Percentiles rank a stretch among this genome's conserved stretches.
Evolutionary conservation across 2,888 invertebrate genomes (phyloP).

Genomic region (Busseola fusca): DNA sequence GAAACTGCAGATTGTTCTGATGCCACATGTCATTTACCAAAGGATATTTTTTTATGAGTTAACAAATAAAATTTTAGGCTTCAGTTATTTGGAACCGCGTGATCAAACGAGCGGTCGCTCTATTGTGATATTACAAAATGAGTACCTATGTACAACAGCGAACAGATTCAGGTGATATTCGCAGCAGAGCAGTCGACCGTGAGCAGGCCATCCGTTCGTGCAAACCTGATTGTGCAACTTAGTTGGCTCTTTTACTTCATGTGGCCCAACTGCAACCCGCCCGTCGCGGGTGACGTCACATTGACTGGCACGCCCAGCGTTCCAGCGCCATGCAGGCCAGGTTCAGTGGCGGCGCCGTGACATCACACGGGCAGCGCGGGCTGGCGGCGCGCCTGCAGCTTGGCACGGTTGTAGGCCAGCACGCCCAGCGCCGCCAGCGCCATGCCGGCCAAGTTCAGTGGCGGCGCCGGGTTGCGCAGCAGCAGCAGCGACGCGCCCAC

Average conservation of each 20-base stretch:
- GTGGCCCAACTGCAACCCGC: neutral
- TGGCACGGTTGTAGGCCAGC: constrained; percentile 93
- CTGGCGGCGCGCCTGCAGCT: constrained; percentile 59
- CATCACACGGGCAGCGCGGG: constrained; percentile 75
- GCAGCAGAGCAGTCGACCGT: neutral
- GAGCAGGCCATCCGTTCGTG: neutral
- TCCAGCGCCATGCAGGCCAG: constrained; percentile 96
- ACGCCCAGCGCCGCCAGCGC: constrained; percentile 96
- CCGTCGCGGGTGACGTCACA: constrained; percentile 51
- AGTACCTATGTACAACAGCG: neutral
- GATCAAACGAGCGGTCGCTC: neutral
- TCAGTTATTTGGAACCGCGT: neutral
- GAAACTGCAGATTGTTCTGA: neutral
- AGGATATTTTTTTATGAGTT: neutral
- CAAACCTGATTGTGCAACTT: neutral
- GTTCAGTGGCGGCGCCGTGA: constrained; percentile 96
- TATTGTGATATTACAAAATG: neutral
- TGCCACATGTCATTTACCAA: neutral
- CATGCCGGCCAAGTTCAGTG: constrained; percentile 96
- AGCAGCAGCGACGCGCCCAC: constrained; percentile 96
- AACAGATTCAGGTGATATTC: neutral
- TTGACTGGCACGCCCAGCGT: constrained; percentile 96
- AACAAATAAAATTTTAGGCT: neutral
- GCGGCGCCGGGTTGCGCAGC: constrained; percentile 97
- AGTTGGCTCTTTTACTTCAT: neutral